Conservation (phyloP, 1,140 invertebrate species). For the Hetaerina americana region DNA sequence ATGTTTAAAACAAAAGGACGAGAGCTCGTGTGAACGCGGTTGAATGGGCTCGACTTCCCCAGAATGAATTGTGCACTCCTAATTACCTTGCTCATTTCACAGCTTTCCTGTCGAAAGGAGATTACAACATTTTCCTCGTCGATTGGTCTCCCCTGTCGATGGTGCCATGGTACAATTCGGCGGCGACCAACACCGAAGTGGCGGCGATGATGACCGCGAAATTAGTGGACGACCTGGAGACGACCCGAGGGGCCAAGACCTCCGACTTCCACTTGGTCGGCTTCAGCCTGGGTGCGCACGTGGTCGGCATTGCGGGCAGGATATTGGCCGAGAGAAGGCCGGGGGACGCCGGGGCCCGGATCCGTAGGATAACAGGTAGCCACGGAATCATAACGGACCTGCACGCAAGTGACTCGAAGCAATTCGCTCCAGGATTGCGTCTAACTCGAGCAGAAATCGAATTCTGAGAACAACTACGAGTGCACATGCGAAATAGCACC, state of each 20-base stretch:
- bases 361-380: neutral
- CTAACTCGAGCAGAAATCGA: too few relatives aligned
- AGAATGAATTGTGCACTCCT: neutral
- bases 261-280: slow-evolving; percentile 12
- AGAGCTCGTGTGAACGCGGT: neutral
- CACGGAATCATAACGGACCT: too few relatives aligned
- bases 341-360: neutral
- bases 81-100: neutral
- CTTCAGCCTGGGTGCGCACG: slow-evolving; percentile 15
- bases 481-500: too few relatives aligned
- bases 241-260: neutral
- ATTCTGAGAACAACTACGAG: too few relatives aligned
- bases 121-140: neutral
- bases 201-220: neutral
- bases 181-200: neutral
- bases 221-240: neutral
- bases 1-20: too few relatives aligned
- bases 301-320: slow-evolving; percentile 11
- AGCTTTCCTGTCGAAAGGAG: slow-evolving; percentile 1
- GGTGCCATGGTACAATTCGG: neutral
- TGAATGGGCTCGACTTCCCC: neutral
- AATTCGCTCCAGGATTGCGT: too few relatives aligned
- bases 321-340: neutral
- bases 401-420: too few relatives aligned
- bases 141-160: neutral